These are phyloP conservation scores for Lepas anatifera DNA, from an alignment of 2,888 invertebrate genomes.

Conservation along the genomic window DNA sequence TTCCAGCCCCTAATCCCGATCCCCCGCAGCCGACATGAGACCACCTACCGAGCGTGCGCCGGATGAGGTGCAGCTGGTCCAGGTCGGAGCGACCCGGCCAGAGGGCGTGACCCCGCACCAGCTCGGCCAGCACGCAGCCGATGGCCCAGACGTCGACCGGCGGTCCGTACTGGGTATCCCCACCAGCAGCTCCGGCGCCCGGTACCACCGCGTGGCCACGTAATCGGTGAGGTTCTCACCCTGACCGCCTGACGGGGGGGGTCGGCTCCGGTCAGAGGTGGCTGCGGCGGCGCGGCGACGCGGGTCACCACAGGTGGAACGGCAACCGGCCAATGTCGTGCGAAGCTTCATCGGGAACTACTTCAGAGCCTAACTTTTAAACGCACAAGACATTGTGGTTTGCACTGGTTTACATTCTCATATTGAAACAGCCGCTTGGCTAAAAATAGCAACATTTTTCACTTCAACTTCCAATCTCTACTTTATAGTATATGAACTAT, in stretches of 20 bases:
- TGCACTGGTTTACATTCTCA: no score
- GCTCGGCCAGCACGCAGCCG: constrained; percentile 41
- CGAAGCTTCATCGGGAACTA: no score
- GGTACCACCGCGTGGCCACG: constrained; percentile 97
- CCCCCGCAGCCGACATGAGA: no score
- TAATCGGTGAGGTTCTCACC: constrained; percentile 99
- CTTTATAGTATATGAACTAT: no score
- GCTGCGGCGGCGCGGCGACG: not conserved
- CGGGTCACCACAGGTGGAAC: no score
- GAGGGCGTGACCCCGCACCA: constrained; percentile 65
- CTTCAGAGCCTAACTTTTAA: no score
- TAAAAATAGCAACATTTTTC: no score
- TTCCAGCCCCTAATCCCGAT: no score
- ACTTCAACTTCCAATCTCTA: no score
- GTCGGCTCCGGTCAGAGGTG: not conserved
- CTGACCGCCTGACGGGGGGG: constrained; percentile 48
- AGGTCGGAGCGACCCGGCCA: constrained; percentile 99
- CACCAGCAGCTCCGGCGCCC: constrained; percentile 91
- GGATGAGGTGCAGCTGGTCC: constrained; percentile 91
- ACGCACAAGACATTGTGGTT: no score
- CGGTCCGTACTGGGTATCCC: constrained; percentile 69
- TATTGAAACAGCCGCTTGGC: no score
- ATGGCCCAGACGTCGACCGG: constrained; percentile 96
- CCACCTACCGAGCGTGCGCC: constrained; percentile 55
- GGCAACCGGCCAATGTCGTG: no score